Base-by-base conservation (phyloP, 1,140 invertebrate genomes). In the Leptestheria dahalacensis region DNA sequence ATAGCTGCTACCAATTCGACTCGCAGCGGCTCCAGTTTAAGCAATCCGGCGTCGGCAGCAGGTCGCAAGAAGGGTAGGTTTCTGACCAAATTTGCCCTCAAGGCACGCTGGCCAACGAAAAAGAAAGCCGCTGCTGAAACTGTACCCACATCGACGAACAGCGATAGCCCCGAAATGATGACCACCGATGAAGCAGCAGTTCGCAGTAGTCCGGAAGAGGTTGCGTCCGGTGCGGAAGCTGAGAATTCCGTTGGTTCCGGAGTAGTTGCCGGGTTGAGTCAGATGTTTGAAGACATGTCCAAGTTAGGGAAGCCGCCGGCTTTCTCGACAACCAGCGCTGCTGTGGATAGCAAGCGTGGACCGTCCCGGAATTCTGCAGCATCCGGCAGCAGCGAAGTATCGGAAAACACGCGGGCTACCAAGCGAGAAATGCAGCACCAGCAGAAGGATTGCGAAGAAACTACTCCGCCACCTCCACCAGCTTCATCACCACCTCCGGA, bases 31-130 rank as follows among this genome's bases (percentile, higher is more conserved):
- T 60, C 58, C n/a, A 50, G 51, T 20, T 50, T 60, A 20, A 60
- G 58, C 26, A 52, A 33, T 29, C 48, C 56, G 25, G 23, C 48
- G 4, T 21, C 58, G 1, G 47, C 48, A 24, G 47, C 55, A 18
- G 26, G 55, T 1, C 64, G 64, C 48, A 59, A 63, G 21, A 70
- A 66, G 59, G 56, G 56, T 1, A 33, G 26, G 24, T 71, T 71
- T 57, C 65, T 71, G 0, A 66, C 68, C 20, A 71, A 71, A 62
- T 67, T 71, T 60, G 63, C 65, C 20, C 56, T 69, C 12, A 65
- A 65, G 47, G 64, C 67, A 4, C 55, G 66, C n/a, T 71, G 70
- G 70, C 66, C 68, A 15, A 68, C 68, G 3, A 71, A 70, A 61
- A 63, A 60, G 49, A 55, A 28, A 25, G 58, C 26, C 21, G 10